Evolutionary conservation across 2,797 vertebrate species (phyloP), one percentile per base, ranked within the genome.

Genomic region (Bradypus variegatus): DNA sequence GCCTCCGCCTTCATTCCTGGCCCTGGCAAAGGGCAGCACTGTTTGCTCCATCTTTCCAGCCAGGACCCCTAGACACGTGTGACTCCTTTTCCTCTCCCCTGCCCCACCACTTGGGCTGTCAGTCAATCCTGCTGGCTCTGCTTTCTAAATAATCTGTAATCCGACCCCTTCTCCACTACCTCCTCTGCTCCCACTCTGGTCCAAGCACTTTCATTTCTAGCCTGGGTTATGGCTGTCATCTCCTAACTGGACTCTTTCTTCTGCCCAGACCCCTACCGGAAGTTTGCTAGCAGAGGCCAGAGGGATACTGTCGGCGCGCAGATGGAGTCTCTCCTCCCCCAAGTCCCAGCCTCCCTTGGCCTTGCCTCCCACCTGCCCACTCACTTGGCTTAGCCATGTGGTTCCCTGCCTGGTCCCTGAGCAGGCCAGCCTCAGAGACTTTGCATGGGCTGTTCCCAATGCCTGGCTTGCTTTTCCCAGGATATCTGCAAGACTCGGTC

Each of bases 21-120:
- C 48, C 31, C 16, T 50, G 14, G 75, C 23, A 29, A 12, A 75
- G 80, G 45, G 9, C 41, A 5, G 50, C 2, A 0, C 41, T 18
- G 50, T 64, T 78, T 27, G 1, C 27, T 6, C 18, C 1, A 1
- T 27, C 38, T 36, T n/a, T 73, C 70, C 29, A 67, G 72, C 7
- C 1, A 19, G 87, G 60, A 8, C n/a, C 58, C 27, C 45, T 14
- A 1, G 38, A 36, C 2, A 0, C 8, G 41, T 15, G 1, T 16
- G 12, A 58, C 48, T 50, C 38, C 14, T 50, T 41, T 15, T 21
- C 72, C 58, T 50, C 72, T 62, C 23, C 2, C 36, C 25, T 27
- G 23, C 72, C 53, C 19, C 58, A 58, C 15, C 25, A 19, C 11
- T 85, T 72, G 38, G 78, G 50, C 77, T 45, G 50, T 38, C 48